Conservation (phyloP, 2,888 invertebrate species). For the Eucera pruinosa region DNA sequence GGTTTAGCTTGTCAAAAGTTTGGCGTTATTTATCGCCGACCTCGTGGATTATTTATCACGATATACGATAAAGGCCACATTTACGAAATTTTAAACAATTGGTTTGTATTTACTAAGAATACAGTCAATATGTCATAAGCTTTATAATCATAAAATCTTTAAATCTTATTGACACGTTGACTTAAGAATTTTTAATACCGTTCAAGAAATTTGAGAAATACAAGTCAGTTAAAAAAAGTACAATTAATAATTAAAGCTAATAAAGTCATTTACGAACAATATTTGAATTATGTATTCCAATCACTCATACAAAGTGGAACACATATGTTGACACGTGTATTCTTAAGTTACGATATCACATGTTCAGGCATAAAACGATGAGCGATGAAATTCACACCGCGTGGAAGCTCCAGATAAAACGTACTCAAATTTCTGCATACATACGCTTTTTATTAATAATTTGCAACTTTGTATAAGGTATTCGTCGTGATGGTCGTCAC, state of each 20-base stretch:
- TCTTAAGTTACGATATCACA: slow-evolving; percentile 9
- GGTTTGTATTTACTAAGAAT: slow-evolving; percentile 86
- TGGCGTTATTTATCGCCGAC: slow-evolving; percentile 96
- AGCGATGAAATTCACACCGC: neutral
- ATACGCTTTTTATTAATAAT: too few relatives aligned
- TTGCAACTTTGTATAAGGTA: too few relatives aligned
- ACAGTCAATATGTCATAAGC: neutral
- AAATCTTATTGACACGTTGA: neutral
- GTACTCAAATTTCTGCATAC: neutral
- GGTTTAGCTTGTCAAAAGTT: slow-evolving; percentile 98
- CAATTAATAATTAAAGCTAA: too few relatives aligned
- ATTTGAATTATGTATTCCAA: neutral
- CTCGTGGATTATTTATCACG: slow-evolving; percentile 97
- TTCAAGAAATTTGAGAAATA: too few relatives aligned
- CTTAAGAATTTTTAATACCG: too few relatives aligned
- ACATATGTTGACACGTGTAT: slow-evolving; percentile 7
- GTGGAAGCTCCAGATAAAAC: neutral
- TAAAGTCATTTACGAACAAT: neutral
- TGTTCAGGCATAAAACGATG: neutral
- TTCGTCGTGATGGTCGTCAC: too few relatives aligned
- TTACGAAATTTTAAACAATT: slow-evolving; percentile 95
- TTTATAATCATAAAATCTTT: neutral
- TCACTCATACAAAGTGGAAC: slow-evolving; percentile 8
- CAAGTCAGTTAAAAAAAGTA: too few relatives aligned
- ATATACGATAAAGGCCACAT: slow-evolving; percentile 97